Percentiles rank a stretch among this genome's conserved stretches.
These are phyloP conservation scores for Delia radicum DNA, from an alignment of 1,140 invertebrate species.

Conservation along the genomic window DNA sequence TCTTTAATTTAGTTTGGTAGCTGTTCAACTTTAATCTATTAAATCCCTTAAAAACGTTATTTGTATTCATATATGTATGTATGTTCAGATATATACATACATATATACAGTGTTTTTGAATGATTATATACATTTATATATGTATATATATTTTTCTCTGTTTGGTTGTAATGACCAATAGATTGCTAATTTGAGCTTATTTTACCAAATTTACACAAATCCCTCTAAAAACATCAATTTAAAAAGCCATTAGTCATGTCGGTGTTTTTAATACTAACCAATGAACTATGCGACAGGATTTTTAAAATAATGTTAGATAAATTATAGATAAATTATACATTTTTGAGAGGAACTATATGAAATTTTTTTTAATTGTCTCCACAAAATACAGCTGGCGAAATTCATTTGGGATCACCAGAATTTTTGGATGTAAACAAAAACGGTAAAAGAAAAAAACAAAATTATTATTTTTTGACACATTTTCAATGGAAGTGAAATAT, in stretches of 20 bases:
- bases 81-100: neutral
- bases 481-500: no score
- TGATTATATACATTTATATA: neutral
- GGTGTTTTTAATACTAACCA: no score
- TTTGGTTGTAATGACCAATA: neutral
- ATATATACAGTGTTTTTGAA: neutral
- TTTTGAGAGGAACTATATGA: no score
- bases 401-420: no score
- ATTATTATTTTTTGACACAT: no score
- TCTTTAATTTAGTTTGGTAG: neutral
- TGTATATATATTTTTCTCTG: neutral
- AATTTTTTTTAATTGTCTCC: no score
- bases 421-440: no score
- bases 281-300: no score
- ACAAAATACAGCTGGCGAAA: no score
- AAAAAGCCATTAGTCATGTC: conserved; percentile 21
- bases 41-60: neutral
- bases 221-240: conserved; percentile 19
- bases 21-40: neutral
- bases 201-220: conserved; percentile 23
- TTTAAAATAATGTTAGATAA: no score
- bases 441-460: no score
- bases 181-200: conserved; percentile 17
- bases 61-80: neutral
- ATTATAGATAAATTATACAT: no score